phyloP scores from a whole-genome alignment of 2,797 vertebrate species.

The Diplodus sargus region DNA sequence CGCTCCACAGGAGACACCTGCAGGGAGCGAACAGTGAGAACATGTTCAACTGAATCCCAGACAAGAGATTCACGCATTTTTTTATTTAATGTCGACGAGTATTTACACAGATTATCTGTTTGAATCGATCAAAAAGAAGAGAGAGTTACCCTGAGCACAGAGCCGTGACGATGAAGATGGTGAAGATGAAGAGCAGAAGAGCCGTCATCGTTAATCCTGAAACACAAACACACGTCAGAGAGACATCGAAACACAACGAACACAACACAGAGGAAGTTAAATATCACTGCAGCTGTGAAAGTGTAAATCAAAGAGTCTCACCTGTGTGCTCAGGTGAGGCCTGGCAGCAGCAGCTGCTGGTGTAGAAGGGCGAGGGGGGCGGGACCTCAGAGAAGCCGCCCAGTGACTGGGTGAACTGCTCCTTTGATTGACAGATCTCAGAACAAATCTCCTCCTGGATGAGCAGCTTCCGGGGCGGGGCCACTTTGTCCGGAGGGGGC shows the following conservation, averaged over 20 bases:
- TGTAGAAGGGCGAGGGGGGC: constrained; percentile 71
- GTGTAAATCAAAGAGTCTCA: constrained; percentile 49
- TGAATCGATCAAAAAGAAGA: no score
- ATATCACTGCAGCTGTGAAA: not conserved
- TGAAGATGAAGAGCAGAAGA: constrained; percentile 77
- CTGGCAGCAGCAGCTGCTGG: constrained; percentile 65
- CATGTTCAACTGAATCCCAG: not conserved
- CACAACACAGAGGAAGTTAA: not conserved
- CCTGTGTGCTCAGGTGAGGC: constrained; percentile 66
- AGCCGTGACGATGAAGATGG: constrained; percentile 71
- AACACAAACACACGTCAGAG: constrained; percentile 20
- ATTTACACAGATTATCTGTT: not conserved
- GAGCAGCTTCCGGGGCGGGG: constrained; percentile 47
- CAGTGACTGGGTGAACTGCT: constrained; percentile 72
- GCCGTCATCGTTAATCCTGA: constrained; percentile 76
- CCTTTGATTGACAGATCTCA: constrained; percentile 77
- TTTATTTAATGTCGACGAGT: no score
- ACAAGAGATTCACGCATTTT: not conserved
- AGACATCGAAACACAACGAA: not conserved
- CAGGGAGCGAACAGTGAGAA: not conserved
- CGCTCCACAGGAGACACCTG: constrained; percentile 78
- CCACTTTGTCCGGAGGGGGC: constrained; percentile 69
- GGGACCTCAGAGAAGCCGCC: constrained; percentile 82
- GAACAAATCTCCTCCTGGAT: constrained; percentile 76
- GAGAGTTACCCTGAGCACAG: constrained; percentile 77